phyloP scores from a whole-genome alignment of 2,797 vertebrate species.

The Anabas testudineus region DNA sequence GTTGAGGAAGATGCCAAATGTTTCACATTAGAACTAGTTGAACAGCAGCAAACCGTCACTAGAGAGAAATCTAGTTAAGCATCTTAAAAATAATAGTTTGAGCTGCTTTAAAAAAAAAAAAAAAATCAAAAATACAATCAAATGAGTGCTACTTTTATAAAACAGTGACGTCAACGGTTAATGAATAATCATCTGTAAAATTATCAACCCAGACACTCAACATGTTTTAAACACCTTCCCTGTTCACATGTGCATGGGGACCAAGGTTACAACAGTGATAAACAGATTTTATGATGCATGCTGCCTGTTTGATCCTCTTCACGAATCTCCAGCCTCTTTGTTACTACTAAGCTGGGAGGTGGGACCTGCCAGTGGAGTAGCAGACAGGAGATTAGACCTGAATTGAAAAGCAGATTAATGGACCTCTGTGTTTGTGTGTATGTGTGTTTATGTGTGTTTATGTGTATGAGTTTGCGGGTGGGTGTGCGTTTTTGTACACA shows the following conservation, averaged over 20 bases:
- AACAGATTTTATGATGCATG: slow-evolving; percentile 65
- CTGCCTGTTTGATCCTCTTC: slow-evolving; percentile 61
- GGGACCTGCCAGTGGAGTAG: slow-evolving; percentile 68
- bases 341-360: slow-evolving; percentile 73
- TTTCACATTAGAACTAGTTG: too few species aligned
- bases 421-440: slow-evolving; percentile 34
- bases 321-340: slow-evolving; percentile 70
- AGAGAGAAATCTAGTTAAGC: too few species aligned
- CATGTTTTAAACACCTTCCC: slow-evolving; percentile 15
- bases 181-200: neutral
- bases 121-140: neutral
- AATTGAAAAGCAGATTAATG: slow-evolving; percentile 80
- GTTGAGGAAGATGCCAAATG: neutral
- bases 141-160: too few species aligned
- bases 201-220: neutral
- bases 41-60: too few species aligned
- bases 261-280: slow-evolving; percentile 53
- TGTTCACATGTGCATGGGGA: slow-evolving; percentile 8
- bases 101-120: too few species aligned
- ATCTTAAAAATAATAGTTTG: too few species aligned
- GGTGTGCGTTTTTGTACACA: slow-evolving; percentile 8
- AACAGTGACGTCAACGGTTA: neutral
- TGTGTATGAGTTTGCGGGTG: slow-evolving; percentile 4
- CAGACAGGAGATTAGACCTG: slow-evolving; percentile 78
- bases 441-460: slow-evolving; percentile 24